Conservation (phyloP, 2,888 invertebrate genomes). For the Eucera pruinosa region DNA sequence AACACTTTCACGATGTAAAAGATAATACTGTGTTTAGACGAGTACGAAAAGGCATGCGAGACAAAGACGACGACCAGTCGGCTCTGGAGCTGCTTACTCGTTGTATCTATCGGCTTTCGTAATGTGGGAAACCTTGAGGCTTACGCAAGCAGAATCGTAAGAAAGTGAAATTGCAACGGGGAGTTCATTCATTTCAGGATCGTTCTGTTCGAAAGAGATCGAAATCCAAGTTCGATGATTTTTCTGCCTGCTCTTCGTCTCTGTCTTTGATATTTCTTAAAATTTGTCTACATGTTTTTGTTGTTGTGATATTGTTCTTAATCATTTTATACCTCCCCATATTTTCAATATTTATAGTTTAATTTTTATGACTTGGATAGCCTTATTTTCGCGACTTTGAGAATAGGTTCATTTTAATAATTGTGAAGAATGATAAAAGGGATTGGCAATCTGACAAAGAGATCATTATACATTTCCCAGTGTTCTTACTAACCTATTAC, state of each 20-base stretch:
- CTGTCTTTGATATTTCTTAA: not conserved
- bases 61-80: constrained; percentile 33
- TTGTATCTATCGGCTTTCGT: constrained; percentile 80
- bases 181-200: constrained; percentile 81
- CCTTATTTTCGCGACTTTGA: too few relatives aligned
- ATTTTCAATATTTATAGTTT: too few relatives aligned
- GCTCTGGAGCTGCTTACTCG: constrained; percentile 50
- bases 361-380: too few relatives aligned
- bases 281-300: not conserved
- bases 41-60: constrained; percentile 56
- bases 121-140: constrained; percentile 83
- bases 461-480: too few relatives aligned
- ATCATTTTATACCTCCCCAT: too few relatives aligned
- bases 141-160: constrained; percentile 78
- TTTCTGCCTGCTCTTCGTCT: not conserved
- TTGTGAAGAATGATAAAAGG: too few relatives aligned
- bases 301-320: not conserved
- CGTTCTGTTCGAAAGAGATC: constrained; percentile 35
- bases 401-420: too few relatives aligned
- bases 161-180: constrained; percentile 82
- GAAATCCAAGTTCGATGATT: constrained; percentile 14
- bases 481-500: too few relatives aligned
- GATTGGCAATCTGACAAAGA: too few relatives aligned
- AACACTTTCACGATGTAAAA: constrained; percentile 42
- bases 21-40: constrained; percentile 43